Conservation (phyloP, 1,140 invertebrate genomes). For the Nasonia giraulti region DNA sequence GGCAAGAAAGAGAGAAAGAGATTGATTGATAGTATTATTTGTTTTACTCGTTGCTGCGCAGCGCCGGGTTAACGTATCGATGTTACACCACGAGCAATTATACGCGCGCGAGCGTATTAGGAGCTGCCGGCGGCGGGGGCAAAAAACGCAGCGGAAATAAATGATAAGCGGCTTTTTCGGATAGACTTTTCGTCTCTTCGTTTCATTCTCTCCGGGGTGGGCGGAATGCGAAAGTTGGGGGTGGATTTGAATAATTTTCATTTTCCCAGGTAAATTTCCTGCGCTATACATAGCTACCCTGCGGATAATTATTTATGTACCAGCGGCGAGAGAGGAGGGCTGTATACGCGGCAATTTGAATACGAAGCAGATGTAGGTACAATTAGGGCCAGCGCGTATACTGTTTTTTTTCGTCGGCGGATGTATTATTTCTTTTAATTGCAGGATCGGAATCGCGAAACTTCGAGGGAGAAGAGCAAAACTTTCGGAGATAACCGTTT, state of each 20-base stretch:
- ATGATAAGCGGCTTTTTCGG: too few relatives aligned
- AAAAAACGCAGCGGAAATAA: too few relatives aligned
- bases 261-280: background rate
- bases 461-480: background rate
- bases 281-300: background rate
- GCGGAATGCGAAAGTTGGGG: background rate
- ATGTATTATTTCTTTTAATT: background rate
- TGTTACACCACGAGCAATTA: background rate
- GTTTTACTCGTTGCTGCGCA: background rate
- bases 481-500: background rate
- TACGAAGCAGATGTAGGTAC: background rate
- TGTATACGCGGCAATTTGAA: background rate
- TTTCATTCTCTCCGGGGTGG: background rate
- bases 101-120: too few relatives aligned
- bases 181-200: background rate
- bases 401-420: background rate
- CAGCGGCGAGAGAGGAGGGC: background rate
- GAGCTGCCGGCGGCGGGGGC: too few relatives aligned
- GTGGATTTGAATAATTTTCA: conserved; percentile 3
- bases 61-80: background rate
- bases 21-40: conserved; percentile 11
- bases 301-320: background rate
- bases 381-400: background rate
- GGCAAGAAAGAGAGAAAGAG: background rate
- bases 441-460: background rate